Evolutionary conservation across 2,888 invertebrate species (phyloP), one percentile per base, ranked within the genome.

Genomic region (Euzetes globulus): DNA sequence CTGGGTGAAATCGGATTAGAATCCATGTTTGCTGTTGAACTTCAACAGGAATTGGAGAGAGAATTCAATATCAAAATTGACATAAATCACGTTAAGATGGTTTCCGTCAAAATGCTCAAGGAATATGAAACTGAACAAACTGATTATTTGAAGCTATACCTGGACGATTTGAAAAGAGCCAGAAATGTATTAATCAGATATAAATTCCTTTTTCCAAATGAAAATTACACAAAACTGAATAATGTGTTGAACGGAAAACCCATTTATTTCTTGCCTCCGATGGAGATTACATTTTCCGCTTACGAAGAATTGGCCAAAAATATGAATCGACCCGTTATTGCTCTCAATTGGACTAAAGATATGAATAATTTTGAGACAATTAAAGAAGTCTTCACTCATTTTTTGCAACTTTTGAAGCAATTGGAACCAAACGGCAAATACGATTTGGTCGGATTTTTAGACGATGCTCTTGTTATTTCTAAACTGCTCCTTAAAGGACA

Each of bases 391-490:
- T 73, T 68, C n/a, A 29, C 41, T 13, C 75, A 71, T 63, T 77
- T 71, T 27, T 47, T 75, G 19, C 68, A 86, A 82, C 87, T 91
- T 83, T 87, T 97, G 80, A 89, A 88, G 81, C 86, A 86, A 72
- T 85, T 90, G 70, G 93, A 94, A 84, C 87, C 89, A 9, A 83
- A 85, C 75, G 92, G 94, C 77, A 94, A 96, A 2, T 96, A 94
- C 86, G 88, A 88, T 71, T 85, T 99, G 77, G 88, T 91, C 63
- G 98, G 97, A 1, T 98, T 98, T 84, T 97, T 97, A 0, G 97
- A 92, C 83, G 98, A 98, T 77, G 92, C 94, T 58, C 89, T 91
- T 79, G 90, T 98, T 47, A 96, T 94, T 25, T 92, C 94, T 82
- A 97, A 97, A 85, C 96, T 98, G 89, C 92, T 92, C 29, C 3